A percentile compares a stretch with the other conserved stretches of the same genome.
Evolutionary conservation across 2,888 invertebrate genomes (phyloP).

Genomic region (Branchinecta sandiegonensis): DNA sequence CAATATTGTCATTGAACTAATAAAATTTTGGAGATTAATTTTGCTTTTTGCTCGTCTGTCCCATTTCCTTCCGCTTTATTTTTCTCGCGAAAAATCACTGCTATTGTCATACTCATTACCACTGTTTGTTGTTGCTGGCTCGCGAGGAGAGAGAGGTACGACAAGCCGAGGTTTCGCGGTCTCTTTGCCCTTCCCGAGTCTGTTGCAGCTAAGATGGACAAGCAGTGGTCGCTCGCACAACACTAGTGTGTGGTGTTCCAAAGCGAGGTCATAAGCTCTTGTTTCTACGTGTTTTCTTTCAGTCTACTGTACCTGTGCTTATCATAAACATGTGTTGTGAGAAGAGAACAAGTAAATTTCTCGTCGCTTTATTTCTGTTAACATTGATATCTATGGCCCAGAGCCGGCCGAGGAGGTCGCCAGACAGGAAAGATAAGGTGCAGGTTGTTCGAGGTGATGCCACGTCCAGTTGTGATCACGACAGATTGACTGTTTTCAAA

Average conservation of each 20-base stretch:
- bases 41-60: too few species aligned
- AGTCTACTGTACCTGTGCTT: background rate
- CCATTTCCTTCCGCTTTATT: too few species aligned
- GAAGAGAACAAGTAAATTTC: background rate
- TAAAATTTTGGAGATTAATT: too few species aligned
- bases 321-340: slow-evolving; percentile 15
- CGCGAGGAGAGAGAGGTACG: too few species aligned
- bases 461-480: slow-evolving; percentile 46
- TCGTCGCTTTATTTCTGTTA: background rate
- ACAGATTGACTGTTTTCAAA: slow-evolving; percentile 73
- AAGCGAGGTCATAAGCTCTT: slow-evolving; percentile 1
- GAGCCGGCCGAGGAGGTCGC: background rate
- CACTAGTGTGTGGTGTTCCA: background rate
- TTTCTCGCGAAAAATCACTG: too few species aligned
- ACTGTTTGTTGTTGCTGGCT: too few species aligned
- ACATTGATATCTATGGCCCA: background rate
- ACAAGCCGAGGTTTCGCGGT: too few species aligned
- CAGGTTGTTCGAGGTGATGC: slow-evolving; percentile 20
- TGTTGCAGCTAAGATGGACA: too few species aligned
- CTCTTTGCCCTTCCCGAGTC: too few species aligned
- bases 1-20: too few species aligned
- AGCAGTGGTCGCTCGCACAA: too few species aligned
- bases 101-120: too few species aligned
- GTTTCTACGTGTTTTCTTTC: slow-evolving; percentile 1
- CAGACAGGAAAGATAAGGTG: background rate